A percentile compares a stretch with the other conserved stretches of the same genome.
These are phyloP conservation scores for Temnothorax ravouxi DNA, from an alignment of 2,888 invertebrate species.

Conservation along the genomic window DNA sequence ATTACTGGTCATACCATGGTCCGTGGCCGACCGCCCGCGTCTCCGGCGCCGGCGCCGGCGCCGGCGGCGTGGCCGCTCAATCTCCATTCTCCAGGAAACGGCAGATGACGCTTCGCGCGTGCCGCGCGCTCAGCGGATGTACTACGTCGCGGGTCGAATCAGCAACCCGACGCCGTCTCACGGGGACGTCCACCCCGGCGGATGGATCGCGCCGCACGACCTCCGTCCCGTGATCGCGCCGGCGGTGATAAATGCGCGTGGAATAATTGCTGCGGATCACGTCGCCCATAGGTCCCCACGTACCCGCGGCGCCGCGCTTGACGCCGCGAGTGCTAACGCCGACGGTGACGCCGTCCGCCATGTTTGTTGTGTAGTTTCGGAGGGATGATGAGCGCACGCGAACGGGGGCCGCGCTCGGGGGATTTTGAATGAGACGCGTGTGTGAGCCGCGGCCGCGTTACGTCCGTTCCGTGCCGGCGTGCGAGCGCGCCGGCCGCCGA, in stretches of 20 bases:
- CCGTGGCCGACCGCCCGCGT: no score
- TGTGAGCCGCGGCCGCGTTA: constrained; percentile 62
- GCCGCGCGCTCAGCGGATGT: background rate
- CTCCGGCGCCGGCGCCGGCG: no score
- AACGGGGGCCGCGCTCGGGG: constrained; percentile 54
- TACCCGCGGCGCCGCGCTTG: constrained; percentile 31
- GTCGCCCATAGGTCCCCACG: background rate
- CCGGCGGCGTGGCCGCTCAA: no score
- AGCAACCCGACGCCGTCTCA: background rate
- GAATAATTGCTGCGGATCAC: background rate
- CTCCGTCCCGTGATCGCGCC: background rate
- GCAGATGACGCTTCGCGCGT: background rate
- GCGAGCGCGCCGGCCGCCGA: constrained; percentile 60
- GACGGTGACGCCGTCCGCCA: constrained; percentile 83
- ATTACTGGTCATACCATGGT: no score
- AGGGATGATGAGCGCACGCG: constrained; percentile 81
- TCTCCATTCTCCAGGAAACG: constrained; percentile 22
- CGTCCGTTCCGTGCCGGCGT: constrained; percentile 61
- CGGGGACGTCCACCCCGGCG: no score
- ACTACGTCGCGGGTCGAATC: constrained; percentile 28
- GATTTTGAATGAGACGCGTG: constrained; percentile 75
- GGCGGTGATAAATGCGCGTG: constrained; percentile 1
- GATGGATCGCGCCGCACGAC: background rate
- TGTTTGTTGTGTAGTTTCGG: constrained; percentile 85
- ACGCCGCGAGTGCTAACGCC: constrained; percentile 63